Evolutionary conservation across 2,113 vertebrate genomes (phyloP), one percentile per base, ranked within the genome.

Genomic region (Elachura formosa): DNA sequence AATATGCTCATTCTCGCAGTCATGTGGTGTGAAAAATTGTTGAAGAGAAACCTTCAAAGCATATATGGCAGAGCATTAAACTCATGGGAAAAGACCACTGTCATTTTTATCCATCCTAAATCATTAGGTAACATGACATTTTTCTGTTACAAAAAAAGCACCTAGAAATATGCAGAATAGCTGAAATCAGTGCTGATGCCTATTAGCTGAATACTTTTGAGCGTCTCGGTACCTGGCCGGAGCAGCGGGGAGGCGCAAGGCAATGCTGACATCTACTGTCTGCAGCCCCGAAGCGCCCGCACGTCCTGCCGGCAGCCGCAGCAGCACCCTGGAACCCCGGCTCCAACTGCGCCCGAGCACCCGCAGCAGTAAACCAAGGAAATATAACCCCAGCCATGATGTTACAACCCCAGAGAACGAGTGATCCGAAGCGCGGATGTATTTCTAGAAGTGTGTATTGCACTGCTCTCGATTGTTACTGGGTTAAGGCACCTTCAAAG

Each of bases 241-340:
- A 63, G 75, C 52, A 19, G n/a, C 29, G 25, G 79, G 33, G 48
- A 76, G 73, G 92, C 67, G 29, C 81, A 97, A 82, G 96, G 77
- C 96, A 96, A 97, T 79, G 80, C 79, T 89, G 97, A 90, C 98
- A 98, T 33, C 98, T 98, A 79, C 95, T 72, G 98, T 55, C 64
- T 21, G 25, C 55, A 34, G 12, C 36, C 1, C 4, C 9, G 74
- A 48, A 95, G 22, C 26, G 34, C 56, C 52, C 6, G 69, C 62
- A 0, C 62, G 34, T 1, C 2, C 78, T 14, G 78, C 62, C 72
- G 40, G 74, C 74, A 11, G 19, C 11, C 5, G 45, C 36, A 0
- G 1, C 56, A 6, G 21, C 66, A 43, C 25, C 12, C 5, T 5
- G 24, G 10, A 51, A 18, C 6, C 10, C 18, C 45, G 12, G 12